phyloP scores from a whole-genome alignment of 1,140 invertebrate genomes.

The Drosophila tsacasi region DNA sequence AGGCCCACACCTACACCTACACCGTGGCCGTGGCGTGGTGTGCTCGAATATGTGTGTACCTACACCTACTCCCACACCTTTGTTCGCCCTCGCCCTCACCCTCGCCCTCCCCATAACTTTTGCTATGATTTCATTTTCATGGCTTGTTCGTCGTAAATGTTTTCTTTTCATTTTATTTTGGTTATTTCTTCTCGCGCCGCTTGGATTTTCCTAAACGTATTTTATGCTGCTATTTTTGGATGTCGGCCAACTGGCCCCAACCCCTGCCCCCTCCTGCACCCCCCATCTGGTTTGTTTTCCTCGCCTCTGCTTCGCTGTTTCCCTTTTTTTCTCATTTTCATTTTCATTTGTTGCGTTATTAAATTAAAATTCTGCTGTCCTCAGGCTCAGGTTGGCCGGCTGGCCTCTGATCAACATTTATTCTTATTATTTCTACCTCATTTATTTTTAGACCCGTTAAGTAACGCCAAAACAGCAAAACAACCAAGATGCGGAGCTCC shows the following conservation, averaged over 20 bases:
- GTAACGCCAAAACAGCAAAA: conserved; percentile 42
- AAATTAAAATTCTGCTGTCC: conserved; percentile 67
- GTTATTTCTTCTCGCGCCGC: conserved; percentile 37
- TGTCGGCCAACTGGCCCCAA: conserved; percentile 37
- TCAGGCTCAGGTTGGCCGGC: conserved; percentile 56
- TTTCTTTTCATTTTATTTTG: conserved; percentile 59
- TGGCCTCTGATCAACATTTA: conserved; percentile 54
- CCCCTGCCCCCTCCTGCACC: neutral
- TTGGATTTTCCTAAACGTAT: conserved; percentile 48
- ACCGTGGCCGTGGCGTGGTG: conserved; percentile 4
- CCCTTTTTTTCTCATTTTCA: conserved; percentile 17
- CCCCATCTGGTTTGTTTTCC: conserved; percentile 18
- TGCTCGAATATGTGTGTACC: conserved; percentile 6
- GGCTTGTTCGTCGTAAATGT: conserved; percentile 62
- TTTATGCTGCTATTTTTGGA: conserved; percentile 72
- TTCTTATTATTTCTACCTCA: conserved; percentile 63
- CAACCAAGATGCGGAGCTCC: conserved; percentile 22
- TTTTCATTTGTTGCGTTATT: conserved; percentile 66
- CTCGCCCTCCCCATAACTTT: conserved; percentile 17
- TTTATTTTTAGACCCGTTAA: conserved; percentile 73
- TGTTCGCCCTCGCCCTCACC: neutral
- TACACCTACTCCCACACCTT: conserved; percentile 48
- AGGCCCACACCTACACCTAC: conserved; percentile 41
- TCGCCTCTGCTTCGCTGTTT: conserved; percentile 12
- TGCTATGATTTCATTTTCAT: conserved; percentile 77